Base-by-base conservation (phyloP, 2,888 invertebrate genomes). In the Spisula subtruncata region DNA sequence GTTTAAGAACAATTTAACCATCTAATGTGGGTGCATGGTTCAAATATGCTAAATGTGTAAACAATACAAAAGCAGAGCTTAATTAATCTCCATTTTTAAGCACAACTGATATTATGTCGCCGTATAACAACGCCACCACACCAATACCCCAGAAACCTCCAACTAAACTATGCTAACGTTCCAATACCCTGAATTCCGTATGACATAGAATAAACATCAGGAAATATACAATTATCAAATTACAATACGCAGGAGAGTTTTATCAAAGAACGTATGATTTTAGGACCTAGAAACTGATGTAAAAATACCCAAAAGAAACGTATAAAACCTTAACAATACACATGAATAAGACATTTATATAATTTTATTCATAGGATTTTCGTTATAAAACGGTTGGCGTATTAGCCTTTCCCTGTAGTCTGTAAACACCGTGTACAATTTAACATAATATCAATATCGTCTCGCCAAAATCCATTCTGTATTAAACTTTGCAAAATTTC, bases 371-470 rank as follows among this genome's bases (percentile, higher is more conserved):
- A 66, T 66, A 12, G 25, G 25, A n/a, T 66, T 25, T 66, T 8
- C 10, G 60, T 6, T 66, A 25, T 66, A 66, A 66, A 66, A 66
- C 12, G n/a, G 25, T 2, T 66, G 60, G 25, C 5, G 60, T 66
- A 66, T n/a, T 25, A n/a, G 60, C 25, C 41, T 41, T 66, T 25
- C 60, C 10, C n/a, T 25, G 60, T 25, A 66, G 25, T 25, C 32
- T 32, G 12, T 32, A 1, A 32, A 75, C n/a, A 75, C 32, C 0
- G 16, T 75, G 75, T 75, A 25, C 75, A 75, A 18, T 75, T 75
- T 75, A 75, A 75, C 18, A 75, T 75, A 16, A 75, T 25, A 75
- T 75, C 75, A 16, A 75, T 75, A 75, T 75, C 75, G 75, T 75
- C 75, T 75, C 29, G 75, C 75, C 75, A 16, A 35, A 75, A 16